Base-by-base conservation (phyloP, 2,797 vertebrate genomes). In the Rhynchotus rufescens region DNA sequence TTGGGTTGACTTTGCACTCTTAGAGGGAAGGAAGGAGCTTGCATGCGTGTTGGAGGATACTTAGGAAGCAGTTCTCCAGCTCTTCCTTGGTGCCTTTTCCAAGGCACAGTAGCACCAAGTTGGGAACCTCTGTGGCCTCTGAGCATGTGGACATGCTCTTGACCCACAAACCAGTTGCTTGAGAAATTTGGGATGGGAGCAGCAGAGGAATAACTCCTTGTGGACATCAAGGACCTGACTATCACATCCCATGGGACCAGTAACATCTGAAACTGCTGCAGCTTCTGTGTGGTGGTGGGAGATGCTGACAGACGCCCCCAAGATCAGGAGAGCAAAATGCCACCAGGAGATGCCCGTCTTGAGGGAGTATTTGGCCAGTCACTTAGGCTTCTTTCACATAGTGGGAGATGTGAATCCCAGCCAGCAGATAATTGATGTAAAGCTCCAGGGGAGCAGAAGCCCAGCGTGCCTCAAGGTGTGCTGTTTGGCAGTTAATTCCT, bases 201-300 rank as follows among this genome's bases (percentile, higher is more conserved):
- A 1, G 54, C 12, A 32, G 11, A 22, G 30, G 14, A 69, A 9
- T 12, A 47, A 20, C 44, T 57, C 8, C 11, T 1, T 20, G 9
- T 0, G 16, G 23, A 34, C 0, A 1, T 17, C 7, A 2, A 9
- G 80, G 84, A n/a, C 52, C 8, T 40, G 57, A 25, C 10, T 13
- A 2, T 25, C 25, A 15, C 2, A 28, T 51, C 15, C 19, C 26
- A 28, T 51, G 49, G n/a, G 44, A n/a, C 20, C 15, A 20, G 12
- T 32, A 17, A 4, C 5, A 26, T 6, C 28, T 52, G 40, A 21
- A 69, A 2, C 9, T 52, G 9, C 10, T n/a, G 20, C 7, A 40
- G 10, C 23, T 36, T 15, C 14, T 21, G 60, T 17, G 20, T 21
- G 56, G 71, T 76, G 66, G 23, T 15, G 21, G 17, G 40, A 47